Base-by-base conservation (phyloP, 2,113 vertebrate species). In the Solea senegalensis region DNA sequence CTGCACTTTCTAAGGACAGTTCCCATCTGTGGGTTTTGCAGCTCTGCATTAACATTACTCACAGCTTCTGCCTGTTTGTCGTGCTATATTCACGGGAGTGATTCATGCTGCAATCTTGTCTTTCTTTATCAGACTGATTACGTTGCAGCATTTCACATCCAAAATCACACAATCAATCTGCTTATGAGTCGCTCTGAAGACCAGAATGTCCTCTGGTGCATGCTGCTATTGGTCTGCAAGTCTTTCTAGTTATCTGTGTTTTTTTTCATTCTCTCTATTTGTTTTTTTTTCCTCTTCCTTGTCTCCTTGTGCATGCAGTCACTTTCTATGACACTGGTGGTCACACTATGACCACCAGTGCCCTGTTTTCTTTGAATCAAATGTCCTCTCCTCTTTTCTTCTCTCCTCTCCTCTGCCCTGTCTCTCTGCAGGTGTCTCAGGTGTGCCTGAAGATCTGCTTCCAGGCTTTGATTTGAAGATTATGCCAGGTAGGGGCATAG, bases 401-500 rank as follows among this genome's bases (percentile, higher is more conserved):
- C 21, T 52, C 51, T 26, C 9, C 21, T 52, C 21, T n/a, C 54
- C 49, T 55, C 7, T 56, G 13, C 14, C 34, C 27, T 56, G 44
- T 45, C 11, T 12, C 44, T 39, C 41, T 56, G 49, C 91, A 98
- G 97, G 97, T 95, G 96, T 96, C 92, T 97, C 96, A 96, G 94
- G 95, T 92, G 94, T 95, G 91, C 93, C 96, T 94, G 96, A 95
- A 93, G 96, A 96, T 94, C 95, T 98, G 86, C 95, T 98, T 90
- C 97, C 97, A 94, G 96, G 92, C 90, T 95, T 98, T 95, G 95
- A 97, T 94, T 94, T 96, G 96, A 95, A 96, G 92, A 95, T 98
- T 91, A 97, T 98, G 96, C 96, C 97, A 98, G 97, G 97, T 99
- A 98, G 89, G 95, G 93, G 87, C 90, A 90, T 84, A 83, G 63